phyloP scores from a whole-genome alignment of 2,888 invertebrate species.

The Caenorhabditis virilis region DNA sequence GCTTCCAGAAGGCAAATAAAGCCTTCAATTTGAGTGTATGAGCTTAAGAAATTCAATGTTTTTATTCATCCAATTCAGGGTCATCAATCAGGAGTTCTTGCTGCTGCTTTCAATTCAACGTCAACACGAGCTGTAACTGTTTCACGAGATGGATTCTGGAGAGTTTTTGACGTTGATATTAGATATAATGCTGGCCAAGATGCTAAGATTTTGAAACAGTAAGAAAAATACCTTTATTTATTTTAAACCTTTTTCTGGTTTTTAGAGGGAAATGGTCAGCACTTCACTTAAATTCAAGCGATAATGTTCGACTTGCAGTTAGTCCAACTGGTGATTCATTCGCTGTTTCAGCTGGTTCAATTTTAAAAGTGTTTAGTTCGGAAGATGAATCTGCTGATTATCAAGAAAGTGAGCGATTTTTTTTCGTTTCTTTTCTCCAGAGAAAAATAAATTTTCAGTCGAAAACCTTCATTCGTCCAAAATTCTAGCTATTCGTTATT shows the following conservation, averaged over 20 bases:
- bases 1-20: conserved; percentile 79
- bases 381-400: conserved; percentile 70
- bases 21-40: conserved; percentile 78
- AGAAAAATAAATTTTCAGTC: conserved; percentile 72
- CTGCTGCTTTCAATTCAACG: conserved; percentile 82
- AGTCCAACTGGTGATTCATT: conserved; percentile 81
- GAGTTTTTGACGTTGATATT: conserved; percentile 81
- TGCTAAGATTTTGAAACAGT: conserved; percentile 30
- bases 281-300: conserved; percentile 38
- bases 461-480: conserved; percentile 75
- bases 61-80: conserved; percentile 71
- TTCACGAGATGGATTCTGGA: conserved; percentile 80
- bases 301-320: conserved; percentile 72
- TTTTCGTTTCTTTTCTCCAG: neutral
- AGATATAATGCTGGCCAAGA: conserved; percentile 51
- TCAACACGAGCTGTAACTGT: conserved; percentile 73
- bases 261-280: conserved; percentile 74
- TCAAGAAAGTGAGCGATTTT: conserved; percentile 70
- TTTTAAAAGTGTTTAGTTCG: conserved; percentile 75
- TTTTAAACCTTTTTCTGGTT: neutral
- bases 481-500: conserved; percentile 78
- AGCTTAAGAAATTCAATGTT: neutral
- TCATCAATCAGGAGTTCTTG: conserved; percentile 81
- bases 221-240: neutral
- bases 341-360: conserved; percentile 74